Evolutionary conservation across 92 coral and sea anemone genomes (phyloP), one percentile per base, ranked within the genome.

Genomic region (Porites rus): DNA sequence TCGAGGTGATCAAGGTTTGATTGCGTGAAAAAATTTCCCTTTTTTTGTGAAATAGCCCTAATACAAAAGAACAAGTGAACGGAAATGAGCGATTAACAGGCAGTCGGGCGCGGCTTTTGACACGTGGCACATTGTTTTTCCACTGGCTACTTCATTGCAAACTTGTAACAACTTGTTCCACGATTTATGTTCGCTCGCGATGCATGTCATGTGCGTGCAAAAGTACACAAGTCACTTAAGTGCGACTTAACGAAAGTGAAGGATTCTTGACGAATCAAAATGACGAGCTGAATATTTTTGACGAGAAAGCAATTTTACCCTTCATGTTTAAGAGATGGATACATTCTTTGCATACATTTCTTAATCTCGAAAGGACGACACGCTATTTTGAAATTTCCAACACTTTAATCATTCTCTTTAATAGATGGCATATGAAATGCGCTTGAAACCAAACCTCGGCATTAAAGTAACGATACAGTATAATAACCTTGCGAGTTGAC

Each of bases 41-140:
- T 16, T 22, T 10, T 18, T 58, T 52, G 22, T 13, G 8, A 52
- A n/a, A 62, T 3, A 25, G 31, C 54, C 46, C 1, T 25, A 56
- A 56, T 43, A 38, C 18, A 7, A 5, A 10, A 63, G 43, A 64
- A 43, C 70, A 78, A 63, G 31, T 38, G 24, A 63, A 43, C 46
- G 86, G 86, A 81, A 58, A 46, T 54, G 21, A 51, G 46, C 77
- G 77, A 81, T 81, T 58, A 18, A 70, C 69, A 17, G 10, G 61
- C 61, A 8, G 2, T 6, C 10, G 63, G 79, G 66, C 19, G 83
- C 65, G 80, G 6, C 50, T 76, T 58, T 10, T 59, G 17, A 18
- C 80, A 28, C 80, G 80, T 60, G 80, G 6, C 1, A 16, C 52
- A 58, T 18, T 16, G 22, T 38, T 1, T 76, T 68, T 3, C 51